Evolutionary conservation across 2,888 invertebrate genomes (phyloP), one percentile per base, ranked within the genome.

Genomic region (Ommatoiulus sabulosus): DNA sequence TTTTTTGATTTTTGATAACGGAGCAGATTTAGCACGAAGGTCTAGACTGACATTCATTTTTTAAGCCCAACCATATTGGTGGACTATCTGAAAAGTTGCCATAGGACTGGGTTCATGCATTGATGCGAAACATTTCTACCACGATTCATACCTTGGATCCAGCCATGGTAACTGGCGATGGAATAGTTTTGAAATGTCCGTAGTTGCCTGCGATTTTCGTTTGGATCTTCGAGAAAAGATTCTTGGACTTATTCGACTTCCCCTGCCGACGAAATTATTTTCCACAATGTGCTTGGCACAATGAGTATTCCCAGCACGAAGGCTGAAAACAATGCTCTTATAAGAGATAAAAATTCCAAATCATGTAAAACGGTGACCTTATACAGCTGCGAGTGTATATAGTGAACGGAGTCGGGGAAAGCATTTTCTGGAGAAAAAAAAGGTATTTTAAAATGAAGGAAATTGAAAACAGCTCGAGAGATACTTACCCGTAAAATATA

Each of bases 291-390:
- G 72, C 72, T 24, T 24, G 72, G 72, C 72, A 72, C 72, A 72
- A 72, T 72, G 24, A 72, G 72, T 72, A 72, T 72, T 72, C 72
- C 72, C 72, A 72, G 72, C 72, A 72, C 72, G 72, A 72, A 72
- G 72, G 72, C 72, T 72, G 72, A 72, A 72, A 72, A 72, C 72
- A 72, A 72, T 72, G 72, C 72, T 72, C 72, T 72, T 72, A 72
- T 72, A 72, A 72, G 24, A 72, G 72, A 72, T 72, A 72, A 72
- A 72, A 72, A 72, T 72, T 72, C 72, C 72, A 72, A 72, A 72
- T 72, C 72, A 72, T 72, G 72, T 72, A 72, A 72, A 72, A 72
- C 72, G 72, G 72, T 72, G 72, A 72, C 72, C 72, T 72, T 72
- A 72, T 72, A 72, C 72, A 72, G 72, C 72, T 24, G 72, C 72